These are phyloP conservation scores for Trichomalopsis sarcophagae DNA, from an alignment of 1,140 invertebrate genomes.

Conservation along the genomic window DNA sequence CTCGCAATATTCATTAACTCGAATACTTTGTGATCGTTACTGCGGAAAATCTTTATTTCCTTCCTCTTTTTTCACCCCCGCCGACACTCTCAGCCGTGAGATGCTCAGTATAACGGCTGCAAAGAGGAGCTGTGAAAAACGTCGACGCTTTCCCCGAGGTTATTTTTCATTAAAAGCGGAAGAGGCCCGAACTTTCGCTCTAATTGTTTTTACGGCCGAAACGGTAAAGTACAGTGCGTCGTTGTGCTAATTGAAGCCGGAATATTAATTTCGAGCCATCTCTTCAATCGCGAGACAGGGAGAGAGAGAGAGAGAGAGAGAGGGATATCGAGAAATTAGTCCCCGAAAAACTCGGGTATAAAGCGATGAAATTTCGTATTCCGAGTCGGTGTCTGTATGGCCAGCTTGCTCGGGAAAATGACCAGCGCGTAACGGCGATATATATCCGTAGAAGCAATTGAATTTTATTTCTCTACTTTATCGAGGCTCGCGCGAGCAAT, in stretches of 20 bases:
- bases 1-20: constrained; percentile 55
- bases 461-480: constrained; percentile 51
- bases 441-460: constrained; percentile 40
- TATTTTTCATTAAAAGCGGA: constrained; percentile 37
- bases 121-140: constrained; percentile 36
- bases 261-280: neutral
- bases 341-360: constrained; percentile 7
- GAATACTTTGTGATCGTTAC: constrained; percentile 52
- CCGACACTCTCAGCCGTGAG: constrained; percentile 4
- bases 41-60: constrained; percentile 58
- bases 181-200: neutral
- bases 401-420: constrained; percentile 1
- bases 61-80: constrained; percentile 32
- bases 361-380: constrained; percentile 19
- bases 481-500: constrained; percentile 3
- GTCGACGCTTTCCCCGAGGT: neutral
- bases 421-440: neutral
- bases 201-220: constrained; percentile 32
- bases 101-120: constrained; percentile 41
- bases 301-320: too few species aligned
- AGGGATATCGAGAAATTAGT: neutral
- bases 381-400: neutral
- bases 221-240: neutral
- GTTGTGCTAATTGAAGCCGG: neutral
- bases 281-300: neutral